A percentile compares a stretch with the other conserved stretches of the same genome.
These are phyloP conservation scores for Watsonalla cultraria DNA, from an alignment of 2,888 invertebrate genomes.

Conservation along the genomic window DNA sequence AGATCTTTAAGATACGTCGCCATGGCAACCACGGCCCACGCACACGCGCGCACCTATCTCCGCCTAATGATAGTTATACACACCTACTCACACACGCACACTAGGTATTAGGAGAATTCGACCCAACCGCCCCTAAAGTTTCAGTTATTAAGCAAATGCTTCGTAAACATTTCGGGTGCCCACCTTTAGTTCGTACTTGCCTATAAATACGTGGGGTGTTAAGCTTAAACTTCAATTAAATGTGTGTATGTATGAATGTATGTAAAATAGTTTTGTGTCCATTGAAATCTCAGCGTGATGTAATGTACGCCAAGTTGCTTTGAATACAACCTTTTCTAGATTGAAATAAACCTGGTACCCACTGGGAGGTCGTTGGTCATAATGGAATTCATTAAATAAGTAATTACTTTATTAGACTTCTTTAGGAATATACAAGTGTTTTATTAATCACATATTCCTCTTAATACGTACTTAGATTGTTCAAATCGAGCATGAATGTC, in stretches of 20 bases:
- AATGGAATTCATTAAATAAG: too few species aligned
- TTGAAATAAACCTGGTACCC: not conserved
- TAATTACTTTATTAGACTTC: too few species aligned
- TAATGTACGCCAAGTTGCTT: not conserved
- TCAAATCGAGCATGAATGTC: too few species aligned
- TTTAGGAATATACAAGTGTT: too few species aligned
- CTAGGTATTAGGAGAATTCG: constrained; percentile 73
- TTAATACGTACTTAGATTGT: too few species aligned
- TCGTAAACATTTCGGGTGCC: constrained; percentile 74
- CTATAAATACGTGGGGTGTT: constrained; percentile 65
- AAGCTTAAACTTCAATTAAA: constrained; percentile 60
- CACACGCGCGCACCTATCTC: constrained; percentile 39
- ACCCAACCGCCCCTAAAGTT: constrained; percentile 69
- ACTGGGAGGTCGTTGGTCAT: too few species aligned
- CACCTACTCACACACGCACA: constrained; percentile 39
- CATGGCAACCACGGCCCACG: constrained; percentile 65
- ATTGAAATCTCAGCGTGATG: constrained; percentile 24
- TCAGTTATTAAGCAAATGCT: constrained; percentile 79
- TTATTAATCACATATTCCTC: too few species aligned
- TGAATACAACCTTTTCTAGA: not conserved
- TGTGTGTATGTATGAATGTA: constrained; percentile 49
- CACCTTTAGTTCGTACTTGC: constrained; percentile 64
- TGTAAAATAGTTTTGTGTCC: constrained; percentile 24
- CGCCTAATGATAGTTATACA: constrained; percentile 47
- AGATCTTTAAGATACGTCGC: constrained; percentile 77